Percentiles rank a stretch among this genome's conserved stretches.
These are phyloP conservation scores for Felis catus DNA, from an alignment of 2,113 vertebrate species.

Conservation along the genomic window DNA sequence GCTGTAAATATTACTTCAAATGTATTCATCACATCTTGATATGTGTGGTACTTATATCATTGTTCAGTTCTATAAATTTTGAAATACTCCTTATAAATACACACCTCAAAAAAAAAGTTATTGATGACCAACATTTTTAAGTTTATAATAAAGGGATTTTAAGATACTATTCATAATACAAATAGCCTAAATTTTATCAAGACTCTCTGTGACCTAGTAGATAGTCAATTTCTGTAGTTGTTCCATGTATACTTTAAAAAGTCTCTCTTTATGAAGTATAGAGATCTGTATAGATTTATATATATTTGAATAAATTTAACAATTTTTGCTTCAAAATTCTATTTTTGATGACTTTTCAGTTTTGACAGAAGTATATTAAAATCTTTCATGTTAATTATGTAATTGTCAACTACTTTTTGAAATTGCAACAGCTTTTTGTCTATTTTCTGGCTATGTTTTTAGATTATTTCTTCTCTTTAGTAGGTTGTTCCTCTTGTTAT, in stretches of 20 bases:
- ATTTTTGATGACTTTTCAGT: background rate
- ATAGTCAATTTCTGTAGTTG: background rate
- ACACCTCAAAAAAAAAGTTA: background rate
- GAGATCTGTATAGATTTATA: background rate
- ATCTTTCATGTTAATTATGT: background rate
- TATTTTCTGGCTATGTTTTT: background rate
- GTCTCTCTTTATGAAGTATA: background rate
- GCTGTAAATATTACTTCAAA: background rate
- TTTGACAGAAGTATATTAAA: background rate
- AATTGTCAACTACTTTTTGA: background rate
- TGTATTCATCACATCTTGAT: background rate
- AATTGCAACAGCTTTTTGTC: background rate
- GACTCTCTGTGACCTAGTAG: background rate
- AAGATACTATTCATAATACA: background rate
- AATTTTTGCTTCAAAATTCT: background rate
- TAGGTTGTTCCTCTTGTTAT: background rate
- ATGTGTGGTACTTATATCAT: background rate
- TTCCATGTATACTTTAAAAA: background rate
- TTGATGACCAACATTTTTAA: background rate
- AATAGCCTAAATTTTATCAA: background rate
- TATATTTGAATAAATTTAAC: background rate
- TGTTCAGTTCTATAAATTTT: background rate
- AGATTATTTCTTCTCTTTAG: background rate
- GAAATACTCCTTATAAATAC: background rate
- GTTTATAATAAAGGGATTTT: background rate